These are phyloP conservation scores for Bergia puertoricense DNA, from an alignment of 92 coral and sea anemone genomes.

Conservation along the genomic window DNA sequence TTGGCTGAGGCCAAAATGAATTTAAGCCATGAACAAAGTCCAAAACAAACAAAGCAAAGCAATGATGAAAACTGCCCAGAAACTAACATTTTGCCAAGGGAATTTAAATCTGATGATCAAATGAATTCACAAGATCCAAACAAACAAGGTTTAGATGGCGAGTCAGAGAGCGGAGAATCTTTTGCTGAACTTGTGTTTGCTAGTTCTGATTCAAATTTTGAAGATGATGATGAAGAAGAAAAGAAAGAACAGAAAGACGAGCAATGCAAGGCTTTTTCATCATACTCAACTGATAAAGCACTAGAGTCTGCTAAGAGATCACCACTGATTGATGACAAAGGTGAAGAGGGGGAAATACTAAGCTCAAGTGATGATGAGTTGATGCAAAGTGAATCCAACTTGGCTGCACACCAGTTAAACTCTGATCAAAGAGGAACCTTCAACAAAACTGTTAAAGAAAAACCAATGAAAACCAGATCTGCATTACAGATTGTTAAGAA, in stretches of 20 bases:
- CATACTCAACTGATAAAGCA: neutral
- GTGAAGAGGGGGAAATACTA: slow-evolving; percentile 35
- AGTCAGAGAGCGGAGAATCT: slow-evolving; percentile 44
- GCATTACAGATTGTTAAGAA: neutral
- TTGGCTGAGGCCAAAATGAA: neutral
- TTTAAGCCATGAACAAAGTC: neutral
- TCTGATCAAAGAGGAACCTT: neutral
- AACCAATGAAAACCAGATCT: neutral
- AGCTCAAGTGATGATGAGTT: slow-evolving; percentile 22
- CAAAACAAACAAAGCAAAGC: neutral
- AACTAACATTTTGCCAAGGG: neutral
- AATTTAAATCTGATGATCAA: neutral
- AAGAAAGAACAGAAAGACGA: slow-evolving; percentile 40
- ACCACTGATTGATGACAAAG: neutral
- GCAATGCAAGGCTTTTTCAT: slow-evolving; percentile 27
- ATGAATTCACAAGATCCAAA: neutral
- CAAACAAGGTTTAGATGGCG: neutral
- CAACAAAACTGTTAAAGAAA: neutral
- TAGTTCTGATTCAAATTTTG: slow-evolving; percentile 56
- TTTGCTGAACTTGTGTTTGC: slow-evolving; percentile 68
- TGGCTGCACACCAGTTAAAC: neutral
- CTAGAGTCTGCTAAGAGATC: neutral
- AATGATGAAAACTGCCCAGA: neutral
- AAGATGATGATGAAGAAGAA: slow-evolving; percentile 58
- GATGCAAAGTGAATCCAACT: neutral